Percentiles rank a stretch among this genome's conserved stretches.
phyloP scores from a whole-genome alignment of 2,888 invertebrate genomes.

The Harmothoe impar region DNA sequence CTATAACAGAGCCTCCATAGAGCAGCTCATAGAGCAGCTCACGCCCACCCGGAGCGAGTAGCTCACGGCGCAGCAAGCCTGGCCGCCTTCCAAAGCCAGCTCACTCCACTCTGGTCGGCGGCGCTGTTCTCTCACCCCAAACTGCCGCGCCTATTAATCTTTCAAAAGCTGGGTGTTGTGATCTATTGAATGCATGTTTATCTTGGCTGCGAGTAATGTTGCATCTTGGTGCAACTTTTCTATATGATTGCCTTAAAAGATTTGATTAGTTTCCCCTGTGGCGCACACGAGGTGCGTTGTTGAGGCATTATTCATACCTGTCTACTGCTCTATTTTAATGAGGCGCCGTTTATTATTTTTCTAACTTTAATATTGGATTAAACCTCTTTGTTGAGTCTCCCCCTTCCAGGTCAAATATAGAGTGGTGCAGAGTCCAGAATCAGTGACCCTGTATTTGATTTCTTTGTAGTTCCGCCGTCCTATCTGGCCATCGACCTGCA shows the following conservation, averaged over 20 bases:
- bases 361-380: constrained; percentile 35
- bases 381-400: neutral
- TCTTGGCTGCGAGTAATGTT: constrained; percentile 49
- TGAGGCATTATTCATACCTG: constrained; percentile 34
- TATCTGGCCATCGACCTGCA: constrained; percentile 7
- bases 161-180: constrained; percentile 45
- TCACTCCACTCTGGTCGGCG: neutral
- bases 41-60: neutral
- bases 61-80: neutral
- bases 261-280: constrained; percentile 50
- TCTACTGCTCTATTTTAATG: constrained; percentile 26
- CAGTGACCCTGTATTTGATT: neutral
- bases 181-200: constrained; percentile 58
- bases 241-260: constrained; percentile 55
- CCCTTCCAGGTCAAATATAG: neutral
- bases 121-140: constrained; percentile 47
- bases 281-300: constrained; percentile 12
- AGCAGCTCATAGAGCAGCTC: neutral
- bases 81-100: constrained; percentile 15
- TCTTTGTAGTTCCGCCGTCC: neutral
- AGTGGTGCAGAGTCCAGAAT: neutral
- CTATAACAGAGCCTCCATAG: neutral
- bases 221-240: constrained; percentile 58
- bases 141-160: constrained; percentile 39
- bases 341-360: constrained; percentile 17